A percentile compares a stretch with the other conserved stretches of the same genome.
These are phyloP conservation scores for Ceyx melanurus DNA, from an alignment of 2,113 vertebrate genomes.

Conservation along the genomic window DNA sequence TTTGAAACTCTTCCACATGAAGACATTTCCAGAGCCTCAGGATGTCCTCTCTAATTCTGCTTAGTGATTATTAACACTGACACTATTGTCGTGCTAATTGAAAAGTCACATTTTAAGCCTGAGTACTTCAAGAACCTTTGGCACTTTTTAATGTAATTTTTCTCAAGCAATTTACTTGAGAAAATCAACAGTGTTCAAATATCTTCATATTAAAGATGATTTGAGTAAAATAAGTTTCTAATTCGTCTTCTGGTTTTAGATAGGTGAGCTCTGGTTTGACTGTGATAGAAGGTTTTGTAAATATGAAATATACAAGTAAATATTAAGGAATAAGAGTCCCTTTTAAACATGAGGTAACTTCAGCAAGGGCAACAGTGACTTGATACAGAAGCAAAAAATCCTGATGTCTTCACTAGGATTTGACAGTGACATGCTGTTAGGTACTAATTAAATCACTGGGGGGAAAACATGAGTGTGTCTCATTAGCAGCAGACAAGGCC, in stretches of 20 bases:
- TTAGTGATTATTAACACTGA: slow-evolving; percentile 62
- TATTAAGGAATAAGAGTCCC: background rate
- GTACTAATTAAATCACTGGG: background rate
- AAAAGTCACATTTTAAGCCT: slow-evolving; percentile 56
- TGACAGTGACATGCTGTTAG: slow-evolving; percentile 7
- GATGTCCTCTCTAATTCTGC: slow-evolving; percentile 50
- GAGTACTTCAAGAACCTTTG: slow-evolving; percentile 50
- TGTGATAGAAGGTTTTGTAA: background rate
- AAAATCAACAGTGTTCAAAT: background rate
- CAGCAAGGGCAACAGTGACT: background rate
- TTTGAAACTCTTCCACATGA: slow-evolving; percentile 5
- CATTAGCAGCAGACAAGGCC: background rate
- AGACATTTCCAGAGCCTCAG: slow-evolving; percentile 41
- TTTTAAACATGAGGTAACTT: background rate
- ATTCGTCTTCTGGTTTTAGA: background rate
- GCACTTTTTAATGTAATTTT: background rate
- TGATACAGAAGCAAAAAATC: background rate
- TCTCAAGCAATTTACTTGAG: background rate
- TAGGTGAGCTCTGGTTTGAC: background rate
- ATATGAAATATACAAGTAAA: background rate
- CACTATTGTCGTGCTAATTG: slow-evolving; percentile 69
- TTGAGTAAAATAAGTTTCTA: background rate
- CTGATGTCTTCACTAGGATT: background rate
- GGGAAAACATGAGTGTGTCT: background rate
- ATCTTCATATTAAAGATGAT: background rate